phyloP scores from a whole-genome alignment of 2,797 vertebrate genomes.

The Pagetopsis macropterus region DNA sequence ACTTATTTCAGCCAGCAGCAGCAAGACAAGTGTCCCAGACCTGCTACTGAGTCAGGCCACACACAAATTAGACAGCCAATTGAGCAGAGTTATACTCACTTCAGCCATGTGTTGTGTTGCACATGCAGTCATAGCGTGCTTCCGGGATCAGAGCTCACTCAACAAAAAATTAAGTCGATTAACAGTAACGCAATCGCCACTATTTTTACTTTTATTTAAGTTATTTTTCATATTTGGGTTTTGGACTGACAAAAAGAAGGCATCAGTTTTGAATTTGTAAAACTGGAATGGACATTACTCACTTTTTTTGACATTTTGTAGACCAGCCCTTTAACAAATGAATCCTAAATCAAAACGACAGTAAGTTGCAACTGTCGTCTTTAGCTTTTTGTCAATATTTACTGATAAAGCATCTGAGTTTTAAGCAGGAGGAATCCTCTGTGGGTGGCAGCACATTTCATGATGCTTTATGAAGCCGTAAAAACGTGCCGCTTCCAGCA shows the following conservation, averaged over 20 bases:
- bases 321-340: too few species aligned
- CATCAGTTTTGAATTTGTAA: too few species aligned
- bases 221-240: too few species aligned
- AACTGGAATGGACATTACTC: too few species aligned
- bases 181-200: too few species aligned
- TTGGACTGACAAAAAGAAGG: too few species aligned
- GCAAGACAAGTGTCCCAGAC: neutral
- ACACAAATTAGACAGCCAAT: slow-evolving; percentile 36
- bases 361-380: neutral
- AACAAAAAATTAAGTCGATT: too few species aligned
- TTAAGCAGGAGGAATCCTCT: neutral
- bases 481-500: slow-evolving; percentile 40
- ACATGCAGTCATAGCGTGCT: neutral
- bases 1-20: slow-evolving; percentile 26
- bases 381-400: neutral
- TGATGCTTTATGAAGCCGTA: slow-evolving; percentile 21
- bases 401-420: too few species aligned
- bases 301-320: too few species aligned
- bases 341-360: too few species aligned
- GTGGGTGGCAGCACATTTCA: slow-evolving; percentile 5
- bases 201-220: too few species aligned
- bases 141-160: neutral
- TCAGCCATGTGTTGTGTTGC: neutral
- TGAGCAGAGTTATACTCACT: slow-evolving; percentile 10
- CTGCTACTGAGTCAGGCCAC: slow-evolving; percentile 23